Base-by-base conservation (phyloP, 1,140 invertebrate species). In the Parapsyche elsis region DNA sequence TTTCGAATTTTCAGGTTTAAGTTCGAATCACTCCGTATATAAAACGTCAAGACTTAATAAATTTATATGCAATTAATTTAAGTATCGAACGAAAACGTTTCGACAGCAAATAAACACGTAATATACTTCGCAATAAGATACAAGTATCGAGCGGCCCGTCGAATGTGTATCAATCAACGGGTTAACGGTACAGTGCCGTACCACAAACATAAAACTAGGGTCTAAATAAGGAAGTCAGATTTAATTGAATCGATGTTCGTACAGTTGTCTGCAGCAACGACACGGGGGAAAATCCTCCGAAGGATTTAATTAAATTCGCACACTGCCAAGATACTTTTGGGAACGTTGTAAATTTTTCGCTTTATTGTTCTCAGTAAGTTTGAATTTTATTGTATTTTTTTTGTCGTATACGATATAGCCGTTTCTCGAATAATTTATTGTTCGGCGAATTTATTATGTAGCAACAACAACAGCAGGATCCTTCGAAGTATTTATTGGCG, bases 141-240 rank as follows among this genome's bases (percentile, higher is more conserved):
- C 16, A 53, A 53, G 49, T 14, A 53, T 16, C 10, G 49, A 53
- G 49, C 16, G 16, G 16, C 30, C 49, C 49, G 49, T 53, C 49
- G 49, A 53, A 53, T 53, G 49, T 53, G 49, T 53, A 53, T 53
- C 49, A 53, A 53, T 53, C 21, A 23, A 67, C n/a, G 24, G 30
- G 7, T 7, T 67, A 67, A 67, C 64, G 64, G 64, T 67, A 67
- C n/a, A 24, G 24, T 14, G 16, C 49, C 49, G 49, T 53, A 53
- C 49, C 49, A 53, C 49, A 53, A 53, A 53, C 49, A 5, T 53
- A 12, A 53, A 53, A 53, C 49, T 53, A 67, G 23, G 64, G 12
- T 67, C 64, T 67, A 67, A 67, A 67, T 67, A 67, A 67, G 64
- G 64, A 67, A 67, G 64, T 67, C n/a, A 24, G 5, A 24, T 67